phyloP scores from a whole-genome alignment of 1,140 invertebrate genomes.

The Lepeophtheirus salmonis region DNA sequence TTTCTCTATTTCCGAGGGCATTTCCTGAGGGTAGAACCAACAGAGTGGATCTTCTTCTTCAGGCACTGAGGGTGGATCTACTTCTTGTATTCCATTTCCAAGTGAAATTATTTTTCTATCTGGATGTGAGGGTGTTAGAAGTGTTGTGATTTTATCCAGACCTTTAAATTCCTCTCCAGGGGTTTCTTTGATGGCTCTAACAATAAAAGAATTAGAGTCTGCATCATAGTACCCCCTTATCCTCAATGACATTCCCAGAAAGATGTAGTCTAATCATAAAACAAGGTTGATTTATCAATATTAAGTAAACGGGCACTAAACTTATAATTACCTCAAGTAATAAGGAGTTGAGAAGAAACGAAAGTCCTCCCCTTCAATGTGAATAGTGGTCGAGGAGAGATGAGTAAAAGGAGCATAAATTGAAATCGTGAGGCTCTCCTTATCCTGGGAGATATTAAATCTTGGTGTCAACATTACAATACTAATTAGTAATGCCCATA shows the following conservation, averaged over 20 bases:
- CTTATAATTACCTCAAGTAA: too few relatives aligned
- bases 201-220: not conserved
- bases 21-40: constrained; percentile 6
- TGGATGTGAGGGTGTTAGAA: constrained; percentile 6
- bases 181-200: constrained; percentile 6
- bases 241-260: not conserved
- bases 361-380: constrained; percentile 11
- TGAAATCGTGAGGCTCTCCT: not conserved
- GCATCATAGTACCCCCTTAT: constrained; percentile 8
- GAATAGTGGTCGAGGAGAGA: not conserved
- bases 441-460: constrained; percentile 8
- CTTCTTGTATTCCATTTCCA: not conserved
- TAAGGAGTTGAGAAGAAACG: constrained; percentile 16
- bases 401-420: constrained; percentile 15
- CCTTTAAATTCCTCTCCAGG: not conserved
- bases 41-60: not conserved
- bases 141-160: constrained; percentile 1
- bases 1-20: not conserved
- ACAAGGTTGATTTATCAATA: too few relatives aligned
- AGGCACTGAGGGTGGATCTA: not conserved
- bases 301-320: too few relatives aligned
- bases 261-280: constrained; percentile 11
- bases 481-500: too few relatives aligned
- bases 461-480: constrained; percentile 14
- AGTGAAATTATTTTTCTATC: too few relatives aligned